A percentile compares a stretch with the other conserved stretches of the same genome.
Conservation (phyloP, 2,888 invertebrate species). For the Operophtera brumata region DNA sequence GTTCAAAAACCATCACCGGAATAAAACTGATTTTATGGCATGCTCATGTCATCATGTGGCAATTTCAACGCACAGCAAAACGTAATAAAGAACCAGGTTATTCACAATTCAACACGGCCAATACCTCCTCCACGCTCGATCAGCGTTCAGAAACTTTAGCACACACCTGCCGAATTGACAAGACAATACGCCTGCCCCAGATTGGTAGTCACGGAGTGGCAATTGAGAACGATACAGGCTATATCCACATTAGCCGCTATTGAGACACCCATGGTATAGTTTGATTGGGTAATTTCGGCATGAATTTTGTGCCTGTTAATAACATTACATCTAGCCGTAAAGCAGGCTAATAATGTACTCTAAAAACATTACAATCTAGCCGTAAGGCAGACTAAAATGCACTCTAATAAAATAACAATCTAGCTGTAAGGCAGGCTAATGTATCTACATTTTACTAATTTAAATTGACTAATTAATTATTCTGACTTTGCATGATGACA, state of each 20-base stretch:
- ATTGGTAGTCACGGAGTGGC: slow-evolving; percentile 17
- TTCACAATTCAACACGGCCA: slow-evolving; percentile 12
- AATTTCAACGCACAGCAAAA: neutral
- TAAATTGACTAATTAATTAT: no score
- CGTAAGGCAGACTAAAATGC: no score
- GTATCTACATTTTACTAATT: no score
- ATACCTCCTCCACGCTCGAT: slow-evolving; percentile 1
- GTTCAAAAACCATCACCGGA: neutral
- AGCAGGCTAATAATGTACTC: no score
- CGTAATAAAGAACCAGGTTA: slow-evolving; percentile 15
- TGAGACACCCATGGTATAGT: slow-evolving; percentile 9
- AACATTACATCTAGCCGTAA: no score
- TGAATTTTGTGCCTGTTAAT: no score
- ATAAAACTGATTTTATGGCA: neutral
- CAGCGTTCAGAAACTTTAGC: slow-evolving; percentile 21
- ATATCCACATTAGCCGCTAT: neutral
- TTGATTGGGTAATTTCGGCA: slow-evolving; percentile 10
- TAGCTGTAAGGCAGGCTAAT: no score
- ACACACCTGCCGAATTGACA: slow-evolving; percentile 24
- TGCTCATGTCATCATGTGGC: neutral
- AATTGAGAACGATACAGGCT: slow-evolving; percentile 15
- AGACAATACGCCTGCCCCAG: slow-evolving; percentile 20
- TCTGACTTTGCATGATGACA: no score
- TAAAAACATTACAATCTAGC: no score
- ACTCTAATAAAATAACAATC: no score